Evolutionary conservation across 2,888 invertebrate genomes (phyloP), one percentile per base, ranked within the genome.

Genomic region (Vanessa cardui): DNA sequence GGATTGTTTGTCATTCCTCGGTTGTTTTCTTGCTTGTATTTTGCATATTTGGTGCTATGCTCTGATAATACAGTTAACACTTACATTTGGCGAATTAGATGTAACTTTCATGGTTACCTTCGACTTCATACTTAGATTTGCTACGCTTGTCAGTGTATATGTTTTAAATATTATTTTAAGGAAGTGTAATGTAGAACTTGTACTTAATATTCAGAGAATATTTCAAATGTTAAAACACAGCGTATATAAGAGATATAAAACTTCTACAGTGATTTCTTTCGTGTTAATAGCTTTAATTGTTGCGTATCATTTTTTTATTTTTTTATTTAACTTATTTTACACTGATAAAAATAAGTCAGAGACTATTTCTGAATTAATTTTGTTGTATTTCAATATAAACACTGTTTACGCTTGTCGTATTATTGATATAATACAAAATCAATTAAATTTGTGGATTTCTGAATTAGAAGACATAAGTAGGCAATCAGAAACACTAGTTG

Each of bases 391-490:
- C 18, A 47, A 61, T 49, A 15, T 49, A 5, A 18, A 7, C 33
- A 21, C 47, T 7, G 31, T 61, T 33, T 61, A n/a, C 26, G 49
- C 49, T 18, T 31, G 49, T 18, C 61, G 39, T 15, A 47, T 49
- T 6, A 49, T 46, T 9, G 15, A 26, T 49, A n/a, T 61, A 31
- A 16, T 61, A 18, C 46, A 26, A 7, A 49, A 2, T 6, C n/a
- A 47, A 8, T 33, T 61, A n/a, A 49, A 49, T 6, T 1, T 61
- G 20, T 61, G 61, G 61, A 61, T 31, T 8, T 49, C 33, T 3
- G 61, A 61, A 45, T 18, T 61, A n/a, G 31, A n/a, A 9, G 7
- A 26, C 9, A 2, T 46, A 12, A 16, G 16, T 18, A 39, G 8
- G 12, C 6, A 0, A 18, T 16, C 50, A 16, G 15, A 39, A 16